Percentiles rank a stretch among this genome's conserved stretches.
These are phyloP conservation scores for Microctenopoma steveboyesi DNA, from an alignment of 2,797 vertebrate genomes.

Conservation along the genomic window DNA sequence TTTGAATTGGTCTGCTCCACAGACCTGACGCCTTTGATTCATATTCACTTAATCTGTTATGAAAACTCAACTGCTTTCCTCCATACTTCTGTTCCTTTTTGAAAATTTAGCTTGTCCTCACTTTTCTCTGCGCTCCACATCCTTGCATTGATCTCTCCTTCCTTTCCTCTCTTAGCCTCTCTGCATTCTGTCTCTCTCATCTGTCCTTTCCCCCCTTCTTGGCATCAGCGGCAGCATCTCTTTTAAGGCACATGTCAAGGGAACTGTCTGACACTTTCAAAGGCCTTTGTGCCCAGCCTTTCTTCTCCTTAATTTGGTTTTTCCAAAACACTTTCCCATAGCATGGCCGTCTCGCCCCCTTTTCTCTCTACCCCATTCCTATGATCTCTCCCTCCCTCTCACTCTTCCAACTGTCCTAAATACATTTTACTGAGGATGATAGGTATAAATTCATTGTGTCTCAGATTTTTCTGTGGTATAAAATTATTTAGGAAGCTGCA, in stretches of 20 bases:
- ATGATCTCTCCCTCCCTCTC: slow-evolving; percentile 58
- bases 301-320: slow-evolving; percentile 81
- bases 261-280: slow-evolving; percentile 84
- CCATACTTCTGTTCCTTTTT: slow-evolving; percentile 38
- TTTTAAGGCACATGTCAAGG: slow-evolving; percentile 84
- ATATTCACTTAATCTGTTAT: slow-evolving; percentile 52
- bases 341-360: slow-evolving; percentile 77
- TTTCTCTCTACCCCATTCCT: slow-evolving; percentile 63
- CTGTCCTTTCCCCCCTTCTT: slow-evolving; percentile 69
- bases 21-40: slow-evolving; percentile 40
- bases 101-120: slow-evolving; percentile 30
- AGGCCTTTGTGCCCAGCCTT: slow-evolving; percentile 79
- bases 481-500: slow-evolving; percentile 3
- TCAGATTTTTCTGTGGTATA: slow-evolving; percentile 8
- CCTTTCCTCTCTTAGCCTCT: slow-evolving; percentile 47
- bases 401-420: slow-evolving; percentile 52
- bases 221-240: slow-evolving; percentile 81
- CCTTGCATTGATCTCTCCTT: slow-evolving; percentile 61
- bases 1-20: slow-evolving; percentile 39
- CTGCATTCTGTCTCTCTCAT: slow-evolving; percentile 61
- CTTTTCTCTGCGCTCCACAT: slow-evolving; percentile 56
- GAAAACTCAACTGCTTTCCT: slow-evolving; percentile 46
- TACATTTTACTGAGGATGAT: slow-evolving; percentile 46
- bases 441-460: slow-evolving; percentile 2
- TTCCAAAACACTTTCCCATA: slow-evolving; percentile 84